Evolutionary conservation across 2,888 invertebrate genomes (phyloP).

Genomic region (Xanthorhoe spadicearia): DNA sequence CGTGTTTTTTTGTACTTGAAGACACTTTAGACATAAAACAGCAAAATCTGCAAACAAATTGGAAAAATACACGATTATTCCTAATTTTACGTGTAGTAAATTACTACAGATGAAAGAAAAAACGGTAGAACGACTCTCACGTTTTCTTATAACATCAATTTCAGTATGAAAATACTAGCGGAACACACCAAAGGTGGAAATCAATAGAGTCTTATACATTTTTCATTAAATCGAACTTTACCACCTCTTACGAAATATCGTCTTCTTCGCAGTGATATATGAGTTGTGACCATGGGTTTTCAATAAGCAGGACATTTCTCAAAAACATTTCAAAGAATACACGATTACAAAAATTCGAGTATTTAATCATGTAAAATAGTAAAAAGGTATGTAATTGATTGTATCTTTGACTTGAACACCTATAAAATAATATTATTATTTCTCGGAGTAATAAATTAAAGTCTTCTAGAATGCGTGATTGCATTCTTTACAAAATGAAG

Average conservation of each 20-base stretch:
- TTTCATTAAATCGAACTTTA: conserved; percentile 38
- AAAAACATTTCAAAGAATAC: background rate
- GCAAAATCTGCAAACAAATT: too few species aligned
- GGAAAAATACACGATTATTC: background rate
- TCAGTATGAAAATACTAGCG: conserved; percentile 7
- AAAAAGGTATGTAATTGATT: too few species aligned
- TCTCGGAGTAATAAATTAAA: too few species aligned
- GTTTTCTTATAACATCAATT: conserved; percentile 7
- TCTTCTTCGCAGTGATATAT: conserved; percentile 35
- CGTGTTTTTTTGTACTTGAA: too few species aligned
- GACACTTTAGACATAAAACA: too few species aligned
- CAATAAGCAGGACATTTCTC: background rate
- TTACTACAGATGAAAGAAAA: background rate
- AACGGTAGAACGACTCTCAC: background rate
- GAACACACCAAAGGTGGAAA: conserved; percentile 23
- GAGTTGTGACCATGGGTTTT: conserved; percentile 24
- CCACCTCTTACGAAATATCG: conserved; percentile 34
- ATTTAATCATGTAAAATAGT: too few species aligned
- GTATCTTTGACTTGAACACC: too few species aligned
- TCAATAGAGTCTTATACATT: conserved; percentile 37
- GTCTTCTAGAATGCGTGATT: too few species aligned
- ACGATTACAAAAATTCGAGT: too few species aligned
- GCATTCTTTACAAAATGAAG: too few species aligned
- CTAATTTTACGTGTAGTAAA: background rate
- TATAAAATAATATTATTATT: too few species aligned